Evolutionary conservation across 2,797 vertebrate genomes (phyloP).

Genomic region (Tympanoctomys barrerae): DNA sequence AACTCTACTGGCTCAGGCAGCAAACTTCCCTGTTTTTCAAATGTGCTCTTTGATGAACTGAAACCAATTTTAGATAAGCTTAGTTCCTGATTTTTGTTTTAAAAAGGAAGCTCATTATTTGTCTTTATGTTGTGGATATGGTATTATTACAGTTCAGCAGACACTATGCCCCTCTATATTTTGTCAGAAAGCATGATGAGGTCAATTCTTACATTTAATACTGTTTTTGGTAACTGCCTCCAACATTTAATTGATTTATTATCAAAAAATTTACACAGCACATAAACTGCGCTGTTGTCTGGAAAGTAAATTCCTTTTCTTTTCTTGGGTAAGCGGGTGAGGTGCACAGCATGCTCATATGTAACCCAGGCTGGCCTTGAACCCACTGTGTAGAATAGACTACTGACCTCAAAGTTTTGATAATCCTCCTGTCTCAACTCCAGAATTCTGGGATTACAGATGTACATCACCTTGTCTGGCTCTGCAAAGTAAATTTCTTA

Average conservation of each 20-base stretch:
- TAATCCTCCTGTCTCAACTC: not conserved
- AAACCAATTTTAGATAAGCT: conserved; percentile 43
- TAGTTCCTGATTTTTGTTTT: conserved; percentile 30
- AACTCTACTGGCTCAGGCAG: not conserved
- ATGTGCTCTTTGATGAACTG: not conserved
- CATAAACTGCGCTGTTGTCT: not conserved
- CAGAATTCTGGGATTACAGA: not conserved
- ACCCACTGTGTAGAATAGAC: not conserved
- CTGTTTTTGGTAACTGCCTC: conserved; percentile 25
- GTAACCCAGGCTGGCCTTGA: not conserved
- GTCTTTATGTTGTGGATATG: not conserved
- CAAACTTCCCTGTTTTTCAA: not conserved
- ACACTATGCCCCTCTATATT: not conserved
- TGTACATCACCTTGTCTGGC: not conserved
- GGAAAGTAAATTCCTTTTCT: not conserved
- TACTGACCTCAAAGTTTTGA: not conserved
- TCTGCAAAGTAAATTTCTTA: not conserved
- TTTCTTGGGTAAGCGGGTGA: not conserved
- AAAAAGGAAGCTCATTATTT: conserved; percentile 44
- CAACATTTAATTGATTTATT: conserved; percentile 39
- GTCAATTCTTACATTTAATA: conserved; percentile 16
- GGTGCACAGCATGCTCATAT: too few species aligned
- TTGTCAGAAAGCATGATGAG: conserved; percentile 42
- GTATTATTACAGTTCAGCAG: conserved; percentile 2
- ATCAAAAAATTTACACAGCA: not conserved